These are phyloP conservation scores for Dromiciops gliroides DNA, from an alignment of 2,113 vertebrate genomes.

Conservation along the genomic window DNA sequence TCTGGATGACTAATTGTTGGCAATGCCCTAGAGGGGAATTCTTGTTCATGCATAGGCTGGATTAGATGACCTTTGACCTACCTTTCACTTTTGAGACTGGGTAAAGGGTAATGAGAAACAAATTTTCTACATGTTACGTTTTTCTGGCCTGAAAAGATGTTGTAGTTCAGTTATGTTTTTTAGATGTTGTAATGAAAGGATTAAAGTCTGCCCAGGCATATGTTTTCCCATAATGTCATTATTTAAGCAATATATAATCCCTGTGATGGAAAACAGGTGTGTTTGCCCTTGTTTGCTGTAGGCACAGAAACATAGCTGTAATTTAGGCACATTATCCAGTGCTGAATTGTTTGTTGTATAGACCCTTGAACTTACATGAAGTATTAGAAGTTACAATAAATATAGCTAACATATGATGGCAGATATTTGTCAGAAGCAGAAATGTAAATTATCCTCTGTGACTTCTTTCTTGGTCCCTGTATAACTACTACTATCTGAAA, in stretches of 20 bases:
- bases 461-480: not conserved
- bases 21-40: not conserved
- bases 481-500: slow-evolving; percentile 36
- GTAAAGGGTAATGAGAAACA: slow-evolving; percentile 1
- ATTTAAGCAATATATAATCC: slow-evolving; percentile 44
- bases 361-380: slow-evolving; percentile 40
- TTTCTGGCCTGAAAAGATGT: slow-evolving; percentile 43
- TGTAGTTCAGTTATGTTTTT: slow-evolving; percentile 37
- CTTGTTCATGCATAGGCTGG: not conserved
- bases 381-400: slow-evolving; percentile 17
- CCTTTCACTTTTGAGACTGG: not conserved
- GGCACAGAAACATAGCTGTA: slow-evolving; percentile 12
- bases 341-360: slow-evolving; percentile 16
- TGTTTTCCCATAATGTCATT: slow-evolving; percentile 42
- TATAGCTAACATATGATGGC: slow-evolving; percentile 28
- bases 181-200: slow-evolving; percentile 23
- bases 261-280: slow-evolving; percentile 57
- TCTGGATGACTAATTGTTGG: not conserved
- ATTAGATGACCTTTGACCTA: not conserved
- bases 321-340: slow-evolving; percentile 16
- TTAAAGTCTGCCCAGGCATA: slow-evolving; percentile 44
- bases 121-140: not conserved
- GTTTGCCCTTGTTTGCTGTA: not conserved
- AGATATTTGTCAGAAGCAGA: slow-evolving; percentile 36
- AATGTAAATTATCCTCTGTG: slow-evolving; percentile 25